Conservation (phyloP, 2,888 invertebrate species). For the Anoplius nigerrimus region DNA sequence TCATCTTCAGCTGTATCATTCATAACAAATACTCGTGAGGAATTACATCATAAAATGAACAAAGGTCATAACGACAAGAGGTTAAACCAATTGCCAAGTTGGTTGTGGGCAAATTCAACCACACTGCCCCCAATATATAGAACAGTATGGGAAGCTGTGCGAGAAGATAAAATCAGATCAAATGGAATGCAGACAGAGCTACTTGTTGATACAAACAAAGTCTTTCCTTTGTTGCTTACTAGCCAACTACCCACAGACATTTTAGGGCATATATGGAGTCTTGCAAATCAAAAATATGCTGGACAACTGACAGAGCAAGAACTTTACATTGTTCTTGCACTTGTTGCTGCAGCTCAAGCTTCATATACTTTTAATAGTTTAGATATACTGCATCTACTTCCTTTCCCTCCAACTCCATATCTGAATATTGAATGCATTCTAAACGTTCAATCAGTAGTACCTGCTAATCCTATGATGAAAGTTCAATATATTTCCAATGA, state of each 20-base stretch:
- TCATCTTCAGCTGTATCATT: no score
- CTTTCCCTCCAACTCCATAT: constrained; percentile 71
- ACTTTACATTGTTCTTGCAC: constrained; percentile 74
- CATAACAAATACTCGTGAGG: no score
- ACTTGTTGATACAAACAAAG: constrained; percentile 73
- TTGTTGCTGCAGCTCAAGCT: constrained; percentile 76
- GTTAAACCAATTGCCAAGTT: constrained; percentile 70
- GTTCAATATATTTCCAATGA: constrained; percentile 33
- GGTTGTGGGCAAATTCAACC: constrained; percentile 73
- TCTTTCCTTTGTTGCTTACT: constrained; percentile 75
- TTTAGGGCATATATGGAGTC: constrained; percentile 76
- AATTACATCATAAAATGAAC: constrained; percentile 47
- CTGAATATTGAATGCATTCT: constrained; percentile 65
- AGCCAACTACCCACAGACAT: constrained; percentile 75
- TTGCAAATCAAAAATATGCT: constrained; percentile 75
- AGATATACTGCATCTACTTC: constrained; percentile 68
- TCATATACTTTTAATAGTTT: constrained; percentile 69
- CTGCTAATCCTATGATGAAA: constrained; percentile 30
- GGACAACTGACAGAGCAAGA: constrained; percentile 76
- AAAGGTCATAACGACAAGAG: constrained; percentile 65
- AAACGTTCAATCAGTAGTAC: constrained; percentile 42
- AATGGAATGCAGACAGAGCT: constrained; percentile 61
- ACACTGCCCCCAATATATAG: constrained; percentile 73
- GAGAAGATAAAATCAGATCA: constrained; percentile 63
- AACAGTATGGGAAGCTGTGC: constrained; percentile 74